These are phyloP conservation scores for Eupeodes corollae DNA, from an alignment of 1,140 invertebrate genomes.

Conservation along the genomic window DNA sequence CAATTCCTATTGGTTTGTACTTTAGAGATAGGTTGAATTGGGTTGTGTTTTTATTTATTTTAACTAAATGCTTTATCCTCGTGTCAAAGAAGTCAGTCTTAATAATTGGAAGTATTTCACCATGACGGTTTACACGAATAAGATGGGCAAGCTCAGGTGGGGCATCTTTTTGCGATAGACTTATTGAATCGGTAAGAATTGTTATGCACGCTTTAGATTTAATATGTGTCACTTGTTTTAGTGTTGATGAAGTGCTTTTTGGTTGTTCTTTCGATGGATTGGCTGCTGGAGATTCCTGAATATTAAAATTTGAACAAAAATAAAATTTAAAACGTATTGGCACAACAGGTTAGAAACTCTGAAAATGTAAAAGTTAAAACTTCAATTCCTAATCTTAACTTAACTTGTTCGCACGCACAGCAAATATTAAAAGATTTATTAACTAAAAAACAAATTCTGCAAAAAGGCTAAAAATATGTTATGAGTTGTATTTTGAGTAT, in stretches of 20 bases:
- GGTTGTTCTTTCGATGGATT: background rate
- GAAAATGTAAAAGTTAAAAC: too few species aligned
- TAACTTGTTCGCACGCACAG: too few species aligned
- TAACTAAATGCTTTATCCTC: constrained; percentile 59
- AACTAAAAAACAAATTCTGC: too few species aligned
- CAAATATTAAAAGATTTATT: too few species aligned
- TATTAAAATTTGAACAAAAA: too few species aligned
- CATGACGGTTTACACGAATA: constrained; percentile 47
- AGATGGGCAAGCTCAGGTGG: constrained; percentile 48
- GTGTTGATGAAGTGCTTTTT: background rate
- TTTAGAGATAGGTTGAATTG: constrained; percentile 45
- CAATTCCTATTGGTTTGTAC: constrained; percentile 55
- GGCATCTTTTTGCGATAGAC: constrained; percentile 44
- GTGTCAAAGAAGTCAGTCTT: constrained; percentile 72
- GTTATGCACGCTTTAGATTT: constrained; percentile 47
- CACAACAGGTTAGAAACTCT: too few species aligned
- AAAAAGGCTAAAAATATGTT: too few species aligned
- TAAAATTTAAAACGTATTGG: too few species aligned
- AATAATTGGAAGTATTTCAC: constrained; percentile 70
- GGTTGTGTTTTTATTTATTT: constrained; percentile 45
- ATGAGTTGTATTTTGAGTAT: too few species aligned
- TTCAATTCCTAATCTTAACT: too few species aligned
- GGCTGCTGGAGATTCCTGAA: too few species aligned
- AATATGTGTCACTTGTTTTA: constrained; percentile 46
- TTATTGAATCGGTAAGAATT: constrained; percentile 49